A percentile compares a stretch with the other conserved stretches of the same genome.
phyloP scores from a whole-genome alignment of 2,797 vertebrate species.

The Pantherophis vulpinus region DNA sequence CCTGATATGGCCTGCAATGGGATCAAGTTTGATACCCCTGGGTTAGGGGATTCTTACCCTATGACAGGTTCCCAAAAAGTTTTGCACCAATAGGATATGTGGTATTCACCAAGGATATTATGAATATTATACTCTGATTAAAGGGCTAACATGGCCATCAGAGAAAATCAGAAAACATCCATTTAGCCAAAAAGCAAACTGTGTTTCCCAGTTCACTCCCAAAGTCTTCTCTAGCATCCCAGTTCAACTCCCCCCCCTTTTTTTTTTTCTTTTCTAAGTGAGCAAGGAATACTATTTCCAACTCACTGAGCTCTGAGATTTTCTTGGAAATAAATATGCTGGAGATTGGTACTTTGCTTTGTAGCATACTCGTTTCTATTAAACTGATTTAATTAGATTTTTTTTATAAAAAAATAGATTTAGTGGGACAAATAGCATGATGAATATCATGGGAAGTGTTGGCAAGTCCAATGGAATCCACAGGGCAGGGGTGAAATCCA shows the following conservation, averaged over 20 bases:
- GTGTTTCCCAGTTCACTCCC: not conserved
- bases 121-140: not conserved
- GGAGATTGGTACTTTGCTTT: not conserved
- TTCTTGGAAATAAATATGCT: not conserved
- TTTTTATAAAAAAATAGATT: not conserved
- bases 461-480: not conserved
- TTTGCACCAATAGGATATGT: not conserved
- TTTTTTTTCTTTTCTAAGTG: not conserved
- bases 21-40: not conserved
- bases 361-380: not conserved
- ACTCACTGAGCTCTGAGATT: not conserved
- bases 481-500: not conserved
- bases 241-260: not conserved
- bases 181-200: not conserved
- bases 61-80: not conserved
- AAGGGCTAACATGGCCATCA: not conserved
- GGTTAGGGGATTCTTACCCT: not conserved
- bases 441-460: not conserved
- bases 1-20: no score
- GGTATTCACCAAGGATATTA: not conserved
- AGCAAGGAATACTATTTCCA: not conserved
- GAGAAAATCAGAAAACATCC: not conserved
- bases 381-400: not conserved
- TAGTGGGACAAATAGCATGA: not conserved
- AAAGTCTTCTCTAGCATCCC: not conserved